Base-by-base conservation (phyloP, 2,888 invertebrate genomes). In the Leptinotarsa haldemani region DNA sequence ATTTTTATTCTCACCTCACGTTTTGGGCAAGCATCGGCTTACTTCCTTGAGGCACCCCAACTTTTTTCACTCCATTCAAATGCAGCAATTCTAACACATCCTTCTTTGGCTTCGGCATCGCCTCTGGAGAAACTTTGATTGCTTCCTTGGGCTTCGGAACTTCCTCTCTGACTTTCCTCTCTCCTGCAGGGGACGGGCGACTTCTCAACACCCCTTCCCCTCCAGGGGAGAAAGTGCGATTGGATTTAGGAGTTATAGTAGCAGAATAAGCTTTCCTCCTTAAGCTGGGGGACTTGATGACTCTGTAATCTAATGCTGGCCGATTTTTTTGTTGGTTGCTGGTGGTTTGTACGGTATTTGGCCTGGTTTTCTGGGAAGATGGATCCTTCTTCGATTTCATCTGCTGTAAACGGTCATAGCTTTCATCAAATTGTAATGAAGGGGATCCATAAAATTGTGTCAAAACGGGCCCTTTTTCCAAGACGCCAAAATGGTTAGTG, bases 221-320 rank as follows among this genome's bases (percentile, higher is more conserved):
- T 1, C 3, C 64, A 15, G 68, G 53, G 4, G 69, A 40, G 40
- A 40, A 20, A 1, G 71, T 77, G 15, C 70, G 47, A 52, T 53
- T 58, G 20, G 73, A 74, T 69, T 78, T 80, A 2, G 77, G 74
- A 12, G 78, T 76, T 46, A 81, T 75, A 16, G 76, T 78, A 18
- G 81, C 82, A 18, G 81, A 82, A 70, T 82, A 81, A 4, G 78
- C 80, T 71, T 80, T 81, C 61, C 82, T 72, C 53, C 81, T 77
- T 20, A 80, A 64, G 22, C 76, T 77, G 18, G 81, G 79, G 0
- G 80, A 79, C 67, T 80, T 79, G 18, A 82, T 76, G 18, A 63
- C 67, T 52, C 80, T 73, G 53, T 79, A 81, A 71, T 80, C 80
- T 15, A 48, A 25, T 13, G 69, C 13, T 4, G 67, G 63, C 16